Evolutionary conservation across 2,797 vertebrate genomes (phyloP), one percentile per base, ranked within the genome.

Genomic region (Cyprinella venusta): DNA sequence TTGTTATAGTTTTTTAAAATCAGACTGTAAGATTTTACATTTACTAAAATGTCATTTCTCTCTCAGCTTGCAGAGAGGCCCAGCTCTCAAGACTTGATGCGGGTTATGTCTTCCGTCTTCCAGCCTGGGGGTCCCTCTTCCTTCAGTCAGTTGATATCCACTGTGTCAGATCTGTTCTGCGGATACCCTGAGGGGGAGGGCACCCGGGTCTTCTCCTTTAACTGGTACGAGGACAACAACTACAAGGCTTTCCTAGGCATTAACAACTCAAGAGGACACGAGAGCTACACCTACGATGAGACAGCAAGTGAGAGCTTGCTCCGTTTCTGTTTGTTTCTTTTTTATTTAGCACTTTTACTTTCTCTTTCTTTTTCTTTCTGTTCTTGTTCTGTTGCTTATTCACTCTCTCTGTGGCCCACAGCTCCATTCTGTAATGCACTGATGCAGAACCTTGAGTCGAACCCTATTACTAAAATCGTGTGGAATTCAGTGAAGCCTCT

Each of bases 151-250:
- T 88, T 98, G 88, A 90, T 94, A 89, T 92, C 92, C 80, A 90
- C 92, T 4, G 81, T 97, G 72, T 98, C 97, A 0, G 91, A 92
- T 63, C 95, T 99, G 83, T 93, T 98, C 89, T 99, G 98, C 79
- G 97, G 98, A 21, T 97, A 98, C 88, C 96, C 96, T 4, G 97
- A 97, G 88, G 96, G 95, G 52, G 96, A 95, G 9, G 96, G 97
- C 71, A 94, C 96, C 81, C 94, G 94, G 71, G 96, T 99, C 18
- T 92, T 98, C 87, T 99, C 98, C 87, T 98, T 99, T 91, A 99
- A 99, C 92, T 99, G 98, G 98, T 99, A 99, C 19, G 98, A 99
- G 92, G 97, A 99, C 93, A 99, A 98, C 91, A 98, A 99, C 94
- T 99, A 99, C 89, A 99, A 98, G 89, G 96, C 95, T 89, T 99